These are phyloP conservation scores for Orthosia incerta DNA, from an alignment of 2,888 invertebrate genomes.

Conservation along the genomic window DNA sequence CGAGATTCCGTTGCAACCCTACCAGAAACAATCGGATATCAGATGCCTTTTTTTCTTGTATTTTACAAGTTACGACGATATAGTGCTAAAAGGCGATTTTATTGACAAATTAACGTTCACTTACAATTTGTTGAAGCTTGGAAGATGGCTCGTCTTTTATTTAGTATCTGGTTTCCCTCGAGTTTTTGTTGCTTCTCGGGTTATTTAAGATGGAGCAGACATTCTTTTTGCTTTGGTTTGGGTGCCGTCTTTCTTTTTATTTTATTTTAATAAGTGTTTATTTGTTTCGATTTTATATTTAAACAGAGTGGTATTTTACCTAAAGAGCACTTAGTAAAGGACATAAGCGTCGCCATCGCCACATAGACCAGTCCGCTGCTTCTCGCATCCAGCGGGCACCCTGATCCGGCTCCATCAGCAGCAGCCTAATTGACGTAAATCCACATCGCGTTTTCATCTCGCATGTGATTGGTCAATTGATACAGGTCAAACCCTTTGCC, in stretches of 20 bases:
- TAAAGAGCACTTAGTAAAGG: too few relatives aligned
- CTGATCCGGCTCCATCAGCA: too few relatives aligned
- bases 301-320: too few relatives aligned
- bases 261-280: not conserved
- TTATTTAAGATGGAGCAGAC: conserved; percentile 28
- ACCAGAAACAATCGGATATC: conserved; percentile 27
- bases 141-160: conserved; percentile 23
- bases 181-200: conserved; percentile 7
- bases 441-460: too few relatives aligned
- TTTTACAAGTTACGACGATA: conserved; percentile 27
- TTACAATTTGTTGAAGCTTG: conserved; percentile 42
- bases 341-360: too few relatives aligned
- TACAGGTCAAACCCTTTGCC: too few relatives aligned
- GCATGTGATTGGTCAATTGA: too few relatives aligned
- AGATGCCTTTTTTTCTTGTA: conserved; percentile 21
- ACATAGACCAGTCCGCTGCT: too few relatives aligned
- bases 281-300: not conserved
- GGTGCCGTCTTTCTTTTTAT: not conserved
- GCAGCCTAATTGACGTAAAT: too few relatives aligned
- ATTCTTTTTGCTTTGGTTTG: conserved; percentile 22
- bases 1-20: not conserved
- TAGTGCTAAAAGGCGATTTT: conserved; percentile 44
- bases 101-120: conserved; percentile 58
- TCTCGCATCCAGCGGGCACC: too few relatives aligned
- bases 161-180: conserved; percentile 12